Base-by-base conservation (phyloP, 2,797 vertebrate species). In the Steatocranus sp. region DNA sequence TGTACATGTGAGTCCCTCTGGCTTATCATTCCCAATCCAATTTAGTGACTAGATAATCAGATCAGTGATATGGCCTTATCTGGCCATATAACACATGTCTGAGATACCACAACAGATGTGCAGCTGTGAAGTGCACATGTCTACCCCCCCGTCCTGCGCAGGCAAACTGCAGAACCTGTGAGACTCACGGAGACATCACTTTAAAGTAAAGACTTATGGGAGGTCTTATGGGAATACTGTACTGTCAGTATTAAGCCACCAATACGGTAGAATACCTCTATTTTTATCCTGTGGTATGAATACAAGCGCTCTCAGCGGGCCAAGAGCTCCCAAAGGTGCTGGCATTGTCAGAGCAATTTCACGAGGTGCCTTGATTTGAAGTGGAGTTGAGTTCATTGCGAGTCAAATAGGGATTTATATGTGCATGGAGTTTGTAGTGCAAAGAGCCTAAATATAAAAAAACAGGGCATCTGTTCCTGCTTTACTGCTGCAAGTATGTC, bases 1-100 rank as follows among this genome's bases (percentile, higher is more conserved):
- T 79, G 48, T 30, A n/a, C 46, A 74, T 63, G 11, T 3, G 48
- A 80, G 43, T 82, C 53, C 81, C 78, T 73, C 68, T 58, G 75
- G 81, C 78, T 88, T 87, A 83, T 88, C 79, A 56, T 53, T 49
- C 82, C 73, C 48, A 85, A 90, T 90, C 83, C 81, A 92, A 86
- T 91, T 91, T 80, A 79, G 75, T 53, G 56, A 81, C 80, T 38
- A 75, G 50, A 87, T 90, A 87, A 92, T 93, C 18, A 83, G 58
- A 90, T 88, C 84, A 66, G 66, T 86, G 78, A 54, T 61, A 80
- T 43, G 83, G 53, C 46, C 49, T 87, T 81, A 83, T 89, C 74
- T 76, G 17, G 17, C 50, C 36, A 88, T 66, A 83, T 32, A n/a
- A 84, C 87, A 88, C 30, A 75, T 38, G 63, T 75, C 53, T 51